Evolutionary conservation across 2,797 vertebrate species (phyloP).

Genomic region (Buphagus erythrorhynchus): DNA sequence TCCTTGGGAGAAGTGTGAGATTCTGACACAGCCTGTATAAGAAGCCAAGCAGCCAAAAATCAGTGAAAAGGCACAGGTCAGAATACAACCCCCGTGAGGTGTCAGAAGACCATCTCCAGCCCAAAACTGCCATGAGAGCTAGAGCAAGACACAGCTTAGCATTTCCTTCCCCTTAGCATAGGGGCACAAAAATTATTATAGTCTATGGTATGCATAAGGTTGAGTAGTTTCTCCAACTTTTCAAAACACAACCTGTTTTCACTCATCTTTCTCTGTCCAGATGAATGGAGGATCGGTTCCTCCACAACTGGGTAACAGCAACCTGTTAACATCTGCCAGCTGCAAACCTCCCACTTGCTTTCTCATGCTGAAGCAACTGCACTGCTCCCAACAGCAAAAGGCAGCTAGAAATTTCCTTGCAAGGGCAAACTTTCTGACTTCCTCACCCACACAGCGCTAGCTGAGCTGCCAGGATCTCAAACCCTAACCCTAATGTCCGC

Average conservation of each 20-base stretch:
- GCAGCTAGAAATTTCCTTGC: neutral
- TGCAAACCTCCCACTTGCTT: neutral
- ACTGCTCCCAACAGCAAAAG: neutral
- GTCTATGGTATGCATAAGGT: fast-evolving
- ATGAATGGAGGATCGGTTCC: neutral
- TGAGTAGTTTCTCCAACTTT: neutral
- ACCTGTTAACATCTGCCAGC: neutral
- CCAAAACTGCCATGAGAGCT: neutral
- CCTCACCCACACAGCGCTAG: fast-evolving
- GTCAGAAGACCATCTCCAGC: neutral
- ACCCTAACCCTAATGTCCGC: neutral
- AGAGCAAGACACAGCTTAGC: fast-evolving
- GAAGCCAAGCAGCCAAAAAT: neutral
- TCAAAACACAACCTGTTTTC: neutral
- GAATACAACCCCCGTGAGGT: neutral
- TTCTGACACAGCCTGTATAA: neutral
- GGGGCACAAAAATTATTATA: neutral
- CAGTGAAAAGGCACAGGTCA: neutral
- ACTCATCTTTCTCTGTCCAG: neutral
- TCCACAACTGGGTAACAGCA: fast-evolving
- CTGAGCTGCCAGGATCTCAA: neutral
- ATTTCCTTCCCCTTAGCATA: fast-evolving
- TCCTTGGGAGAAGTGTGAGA: neutral
- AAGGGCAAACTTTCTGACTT: neutral
- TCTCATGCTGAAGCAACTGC: neutral